These are phyloP conservation scores for Agrochola lota DNA, from an alignment of 2,888 invertebrate species.

Conservation along the genomic window DNA sequence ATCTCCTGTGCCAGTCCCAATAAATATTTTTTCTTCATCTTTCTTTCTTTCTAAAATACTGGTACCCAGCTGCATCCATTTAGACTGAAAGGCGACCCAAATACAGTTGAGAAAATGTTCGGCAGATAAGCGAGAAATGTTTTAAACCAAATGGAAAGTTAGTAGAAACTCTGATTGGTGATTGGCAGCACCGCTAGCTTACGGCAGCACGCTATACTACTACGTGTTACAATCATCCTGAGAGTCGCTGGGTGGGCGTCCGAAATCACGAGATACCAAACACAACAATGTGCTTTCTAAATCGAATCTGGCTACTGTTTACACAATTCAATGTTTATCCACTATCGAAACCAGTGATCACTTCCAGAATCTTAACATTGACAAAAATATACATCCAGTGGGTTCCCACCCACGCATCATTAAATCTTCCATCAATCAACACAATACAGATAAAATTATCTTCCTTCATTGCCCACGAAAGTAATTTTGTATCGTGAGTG, in stretches of 20 bases:
- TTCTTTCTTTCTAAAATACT: too few species aligned
- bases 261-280: not conserved
- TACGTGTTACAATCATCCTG: too few species aligned
- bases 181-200: not conserved
- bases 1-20: too few species aligned
- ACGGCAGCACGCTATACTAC: too few species aligned
- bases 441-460: constrained; percentile 29
- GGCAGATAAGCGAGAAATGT: not conserved
- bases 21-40: too few species aligned
- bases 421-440: constrained; percentile 49
- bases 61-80: not conserved
- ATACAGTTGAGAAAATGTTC: not conserved
- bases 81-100: not conserved
- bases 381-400: constrained; percentile 15
- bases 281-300: not conserved
- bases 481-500: constrained; percentile 29
- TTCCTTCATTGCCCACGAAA: constrained; percentile 21
- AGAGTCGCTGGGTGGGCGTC: too few species aligned
- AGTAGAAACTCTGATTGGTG: not conserved
- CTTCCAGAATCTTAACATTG: constrained; percentile 22
- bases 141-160: not conserved
- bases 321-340: constrained; percentile 7
- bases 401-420: constrained; percentile 17
- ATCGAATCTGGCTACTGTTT: constrained; percentile 2
- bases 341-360: constrained; percentile 3